Base-by-base conservation (phyloP, 1,140 invertebrate species). In the Chelonus insularis region DNA sequence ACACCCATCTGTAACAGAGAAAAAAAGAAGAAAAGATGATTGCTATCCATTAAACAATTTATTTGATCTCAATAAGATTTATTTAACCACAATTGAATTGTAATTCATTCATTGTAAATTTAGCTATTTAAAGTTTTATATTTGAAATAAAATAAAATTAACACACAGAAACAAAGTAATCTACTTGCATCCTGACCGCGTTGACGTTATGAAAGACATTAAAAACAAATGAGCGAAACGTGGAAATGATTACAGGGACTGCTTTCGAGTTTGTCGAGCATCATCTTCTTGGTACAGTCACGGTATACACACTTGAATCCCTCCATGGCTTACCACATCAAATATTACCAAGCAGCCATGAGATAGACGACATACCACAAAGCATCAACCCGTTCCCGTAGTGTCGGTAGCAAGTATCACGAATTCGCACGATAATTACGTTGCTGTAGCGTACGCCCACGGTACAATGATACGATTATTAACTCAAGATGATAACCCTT, bases 371-470 rank as follows among this genome's bases (percentile, higher is more conserved):
- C n/a, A 9, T n/a, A 37, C 12, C 3, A 12, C 3, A 12, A 37
- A 37, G 36, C 8, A 37, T 37, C 8, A 37, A n/a, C 12, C 25
- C 25, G 25, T 39, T 16, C 16, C 23, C 2, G 47, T 14, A 20
- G 11, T 18, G 23, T 23, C 16, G 41, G 41, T 51, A 23, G 48
- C 32, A 57, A 64, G 60, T 67, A 62, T 67, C 62, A 62, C 64
- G 62, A 64, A 64, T 68, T 68, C 62, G 64, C 66, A 68, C 66
- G 57, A 59, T 66, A 52, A 67, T 67, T 64, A 62, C 29, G 41
- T 20, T 23, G 41, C 55, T 12, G 7, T 12, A 12, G 20, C 8
- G 23, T 23, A 43, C 39, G 32, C 45, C 32, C 50, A 45, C 47
- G 48, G 29, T 45, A 65, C 56, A 60, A 60, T 62, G 54, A 66